Conservation (phyloP, 2,113 vertebrate species). For the Ancistrus triradiatus region DNA sequence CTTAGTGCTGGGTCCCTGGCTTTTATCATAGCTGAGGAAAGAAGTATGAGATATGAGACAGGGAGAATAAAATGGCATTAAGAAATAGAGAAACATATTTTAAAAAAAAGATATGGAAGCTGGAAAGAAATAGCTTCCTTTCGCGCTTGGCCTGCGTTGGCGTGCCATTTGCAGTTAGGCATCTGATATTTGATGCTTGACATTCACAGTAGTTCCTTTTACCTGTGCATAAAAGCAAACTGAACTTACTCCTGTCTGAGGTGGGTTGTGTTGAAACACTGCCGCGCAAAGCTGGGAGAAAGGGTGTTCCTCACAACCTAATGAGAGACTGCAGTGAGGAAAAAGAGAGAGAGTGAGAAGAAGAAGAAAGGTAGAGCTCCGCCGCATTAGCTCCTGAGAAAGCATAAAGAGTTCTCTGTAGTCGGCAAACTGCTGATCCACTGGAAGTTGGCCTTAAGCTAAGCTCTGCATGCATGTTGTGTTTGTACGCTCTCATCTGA, state of each 20-base stretch:
- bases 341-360: constrained; percentile 28
- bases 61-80: not conserved
- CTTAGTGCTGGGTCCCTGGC: not conserved
- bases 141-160: constrained; percentile 38
- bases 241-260: constrained; percentile 55
- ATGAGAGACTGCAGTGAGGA: constrained; percentile 47
- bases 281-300: constrained; percentile 47
- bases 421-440: constrained; percentile 29
- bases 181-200: constrained; percentile 67
- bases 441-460: constrained; percentile 25
- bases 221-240: constrained; percentile 44
- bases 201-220: constrained; percentile 62
- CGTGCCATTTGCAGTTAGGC: constrained; percentile 56
- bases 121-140: not conserved
- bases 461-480: constrained; percentile 24
- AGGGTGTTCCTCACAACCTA: constrained; percentile 3
- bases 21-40: constrained; percentile 20
- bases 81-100: not conserved
- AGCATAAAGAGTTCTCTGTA: constrained; percentile 8
- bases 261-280: constrained; percentile 21
- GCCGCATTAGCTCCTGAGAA: constrained; percentile 6
- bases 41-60: constrained; percentile 4
- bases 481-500: constrained; percentile 37
- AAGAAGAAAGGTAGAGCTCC: not conserved
- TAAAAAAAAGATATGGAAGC: too few relatives aligned